A percentile compares a stretch with the other conserved stretches of the same genome.
Conservation (phyloP, 2,113 vertebrate genomes). For the Trachemys scripta region DNA sequence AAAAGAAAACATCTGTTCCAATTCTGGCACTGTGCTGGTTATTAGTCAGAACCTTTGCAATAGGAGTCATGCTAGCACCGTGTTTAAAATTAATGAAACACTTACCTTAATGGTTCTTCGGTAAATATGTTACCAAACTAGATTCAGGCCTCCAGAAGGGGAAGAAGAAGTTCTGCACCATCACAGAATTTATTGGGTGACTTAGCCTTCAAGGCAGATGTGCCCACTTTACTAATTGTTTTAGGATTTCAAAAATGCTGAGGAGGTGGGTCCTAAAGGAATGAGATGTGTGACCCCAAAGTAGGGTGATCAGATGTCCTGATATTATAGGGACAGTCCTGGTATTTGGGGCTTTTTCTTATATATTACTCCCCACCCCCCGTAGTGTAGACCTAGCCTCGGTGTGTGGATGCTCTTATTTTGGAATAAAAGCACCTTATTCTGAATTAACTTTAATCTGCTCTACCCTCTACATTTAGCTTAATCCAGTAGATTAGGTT, state of each 20-base stretch:
- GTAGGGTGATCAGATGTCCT: too few species aligned
- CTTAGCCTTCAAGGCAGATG: not conserved
- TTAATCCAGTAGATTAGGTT: too few species aligned
- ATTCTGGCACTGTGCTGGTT: not conserved
- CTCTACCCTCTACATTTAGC: too few species aligned
- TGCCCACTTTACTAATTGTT: fast-evolving
- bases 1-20: not conserved
- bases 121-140: fast-evolving
- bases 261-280: not conserved
- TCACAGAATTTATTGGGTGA: not conserved
- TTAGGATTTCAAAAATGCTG: fast-evolving
- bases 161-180: fast-evolving
- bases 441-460: too few species aligned
- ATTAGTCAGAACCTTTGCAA: not conserved
- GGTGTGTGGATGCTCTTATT: too few species aligned
- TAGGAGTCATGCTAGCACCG: not conserved
- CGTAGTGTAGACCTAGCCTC: too few species aligned
- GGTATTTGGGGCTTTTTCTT: too few species aligned
- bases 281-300: too few species aligned
- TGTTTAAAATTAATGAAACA: not conserved
- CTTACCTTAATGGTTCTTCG: not conserved
- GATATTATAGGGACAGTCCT: too few species aligned
- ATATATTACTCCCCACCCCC: too few species aligned
- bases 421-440: too few species aligned
- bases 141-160: fast-evolving